These are phyloP conservation scores for Gasterosteus aculeatus DNA, from an alignment of 2,113 vertebrate species.

Conservation along the genomic window DNA sequence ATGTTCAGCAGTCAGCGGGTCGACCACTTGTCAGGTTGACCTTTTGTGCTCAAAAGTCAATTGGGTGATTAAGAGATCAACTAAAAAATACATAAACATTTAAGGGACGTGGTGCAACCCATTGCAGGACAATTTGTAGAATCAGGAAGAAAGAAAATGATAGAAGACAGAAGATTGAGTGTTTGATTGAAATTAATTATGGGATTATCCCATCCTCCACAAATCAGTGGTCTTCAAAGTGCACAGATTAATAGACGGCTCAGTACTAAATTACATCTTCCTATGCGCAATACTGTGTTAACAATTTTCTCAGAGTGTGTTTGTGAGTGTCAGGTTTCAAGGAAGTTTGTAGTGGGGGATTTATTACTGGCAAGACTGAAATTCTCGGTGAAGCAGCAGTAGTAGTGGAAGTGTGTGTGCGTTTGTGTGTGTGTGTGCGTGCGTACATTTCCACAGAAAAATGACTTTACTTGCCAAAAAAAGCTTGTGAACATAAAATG, in stretches of 20 bases:
- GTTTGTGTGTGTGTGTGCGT: conserved; percentile 5
- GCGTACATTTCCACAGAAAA: background rate
- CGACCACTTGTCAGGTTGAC: background rate
- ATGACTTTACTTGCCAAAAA: conserved; percentile 14
- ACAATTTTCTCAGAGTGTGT: background rate
- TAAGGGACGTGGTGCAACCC: background rate
- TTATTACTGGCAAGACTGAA: background rate
- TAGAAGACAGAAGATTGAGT: conserved; percentile 10
- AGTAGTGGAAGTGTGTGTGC: background rate
- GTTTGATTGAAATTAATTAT: conserved; percentile 34
- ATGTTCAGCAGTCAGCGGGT: conserved; percentile 20
- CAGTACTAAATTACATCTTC: conserved; percentile 11
- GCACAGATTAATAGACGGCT: conserved; percentile 12
- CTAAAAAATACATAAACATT: conserved; percentile 23
- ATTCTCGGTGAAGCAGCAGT: background rate
- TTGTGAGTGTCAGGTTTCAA: background rate
- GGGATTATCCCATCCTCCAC: conserved; percentile 28
- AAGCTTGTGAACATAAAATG: conserved; percentile 14
- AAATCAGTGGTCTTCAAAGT: conserved; percentile 34
- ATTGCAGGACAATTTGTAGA: conserved; percentile 19
- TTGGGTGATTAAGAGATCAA: conserved; percentile 14
- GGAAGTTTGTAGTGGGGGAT: background rate
- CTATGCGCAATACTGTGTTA: background rate
- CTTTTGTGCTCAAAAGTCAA: conserved; percentile 15
- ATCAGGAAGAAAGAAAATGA: conserved; percentile 7